These are phyloP conservation scores for Plagodis dolabraria DNA, from an alignment of 2,888 invertebrate species.

Conservation along the genomic window DNA sequence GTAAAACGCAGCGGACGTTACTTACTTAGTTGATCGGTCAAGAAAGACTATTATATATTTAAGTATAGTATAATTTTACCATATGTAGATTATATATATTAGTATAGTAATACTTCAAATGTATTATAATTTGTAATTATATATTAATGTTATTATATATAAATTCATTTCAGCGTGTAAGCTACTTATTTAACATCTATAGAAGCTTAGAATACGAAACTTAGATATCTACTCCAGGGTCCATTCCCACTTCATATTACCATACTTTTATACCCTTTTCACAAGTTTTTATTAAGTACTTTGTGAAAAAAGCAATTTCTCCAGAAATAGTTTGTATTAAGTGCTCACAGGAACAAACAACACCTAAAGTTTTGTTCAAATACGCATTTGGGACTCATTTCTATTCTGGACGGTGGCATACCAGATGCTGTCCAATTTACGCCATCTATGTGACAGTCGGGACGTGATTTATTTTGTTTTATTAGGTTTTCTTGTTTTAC, in stretches of 20 bases:
- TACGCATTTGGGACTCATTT: slow-evolving; percentile 57
- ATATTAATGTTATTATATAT: too few relatives aligned
- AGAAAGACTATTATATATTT: too few relatives aligned
- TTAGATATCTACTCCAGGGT: slow-evolving; percentile 35
- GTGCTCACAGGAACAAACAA: slow-evolving; percentile 24
- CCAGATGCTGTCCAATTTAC: slow-evolving; percentile 67
- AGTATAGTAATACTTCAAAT: too few relatives aligned
- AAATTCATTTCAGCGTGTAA: background rate
- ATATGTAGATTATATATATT: too few relatives aligned
- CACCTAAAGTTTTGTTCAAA: slow-evolving; percentile 52
- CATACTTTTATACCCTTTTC: slow-evolving; percentile 42
- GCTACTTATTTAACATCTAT: slow-evolving; percentile 34
- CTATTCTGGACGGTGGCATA: slow-evolving; percentile 50
- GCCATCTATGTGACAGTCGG: slow-evolving; percentile 54
- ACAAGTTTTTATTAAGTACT: slow-evolving; percentile 42
- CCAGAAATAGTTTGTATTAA: slow-evolving; percentile 42
- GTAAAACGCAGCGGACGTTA: too few relatives aligned
- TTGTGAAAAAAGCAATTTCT: slow-evolving; percentile 47
- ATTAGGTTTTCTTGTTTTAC: background rate
- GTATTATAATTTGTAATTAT: too few relatives aligned
- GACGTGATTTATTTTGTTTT: slow-evolving; percentile 30
- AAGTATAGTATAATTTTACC: too few relatives aligned
- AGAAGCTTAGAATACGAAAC: slow-evolving; percentile 45
- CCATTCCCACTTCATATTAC: slow-evolving; percentile 44
- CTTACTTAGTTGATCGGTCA: too few relatives aligned